Evolutionary conservation across 2,113 vertebrate genomes (phyloP).

Genomic region (Andinoacara biseriatus): DNA sequence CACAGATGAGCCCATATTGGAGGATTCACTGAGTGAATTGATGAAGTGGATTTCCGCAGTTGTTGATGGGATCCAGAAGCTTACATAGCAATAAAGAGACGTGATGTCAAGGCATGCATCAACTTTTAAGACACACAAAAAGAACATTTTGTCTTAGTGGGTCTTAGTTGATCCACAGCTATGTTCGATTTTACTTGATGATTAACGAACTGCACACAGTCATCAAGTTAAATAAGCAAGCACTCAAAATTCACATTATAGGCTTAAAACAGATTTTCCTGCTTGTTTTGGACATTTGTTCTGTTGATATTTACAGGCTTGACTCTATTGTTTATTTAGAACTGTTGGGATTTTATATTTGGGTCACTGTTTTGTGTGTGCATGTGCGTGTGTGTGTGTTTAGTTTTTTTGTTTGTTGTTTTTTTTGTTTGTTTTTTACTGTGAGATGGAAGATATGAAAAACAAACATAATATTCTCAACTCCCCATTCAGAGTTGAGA

Average conservation of each 20-base stretch:
- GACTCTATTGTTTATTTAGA: slow-evolving; percentile 4
- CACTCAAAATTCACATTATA: not conserved
- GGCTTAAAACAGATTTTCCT: not conserved
- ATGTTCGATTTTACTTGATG: not conserved
- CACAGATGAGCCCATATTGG: slow-evolving; percentile 9
- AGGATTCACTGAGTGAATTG: slow-evolving; percentile 16
- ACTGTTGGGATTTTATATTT: not conserved
- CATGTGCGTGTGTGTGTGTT: too few relatives aligned
- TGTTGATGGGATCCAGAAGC: slow-evolving; percentile 39
- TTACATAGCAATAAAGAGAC: slow-evolving; percentile 23
- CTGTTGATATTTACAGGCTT: not conserved
- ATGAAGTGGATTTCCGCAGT: slow-evolving; percentile 31
- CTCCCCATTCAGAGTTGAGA: slow-evolving; percentile 81
- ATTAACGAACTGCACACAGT: not conserved
- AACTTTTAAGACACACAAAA: not conserved
- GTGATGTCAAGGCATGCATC: not conserved
- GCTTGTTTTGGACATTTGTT: not conserved
- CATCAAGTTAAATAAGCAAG: not conserved
- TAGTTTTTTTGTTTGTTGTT: too few relatives aligned
- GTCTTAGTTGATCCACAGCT: not conserved
- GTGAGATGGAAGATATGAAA: not conserved
- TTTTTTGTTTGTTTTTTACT: not conserved
- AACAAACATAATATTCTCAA: not conserved
- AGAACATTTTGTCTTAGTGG: not conserved
- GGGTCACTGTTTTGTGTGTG: not conserved